Percentiles rank a stretch among this genome's conserved stretches.
Evolutionary conservation across 37 sponge, comb jelly and placozoan genomes (phyloP).

Genomic region (Crambe crambe): DNA sequence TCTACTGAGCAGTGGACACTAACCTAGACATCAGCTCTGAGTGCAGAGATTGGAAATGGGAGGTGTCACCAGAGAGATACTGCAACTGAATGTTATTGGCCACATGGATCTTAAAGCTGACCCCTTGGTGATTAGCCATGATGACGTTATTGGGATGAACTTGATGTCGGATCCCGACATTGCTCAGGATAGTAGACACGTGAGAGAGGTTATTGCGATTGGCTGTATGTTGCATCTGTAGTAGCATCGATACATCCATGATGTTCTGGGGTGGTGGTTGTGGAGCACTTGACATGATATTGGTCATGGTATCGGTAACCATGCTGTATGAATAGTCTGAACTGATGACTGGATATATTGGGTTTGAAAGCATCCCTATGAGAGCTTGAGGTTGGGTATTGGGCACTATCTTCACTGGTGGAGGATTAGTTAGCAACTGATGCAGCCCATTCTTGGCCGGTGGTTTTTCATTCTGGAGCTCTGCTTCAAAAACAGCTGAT

Average conservation of each 20-base stretch:
- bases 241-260: neutral
- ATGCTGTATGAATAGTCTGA: neutral
- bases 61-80: conserved; percentile 52
- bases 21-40: conserved; percentile 23
- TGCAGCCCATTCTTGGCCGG: neutral
- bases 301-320: no score
- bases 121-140: conserved; percentile 41
- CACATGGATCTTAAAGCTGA: conserved; percentile 34
- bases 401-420: neutral
- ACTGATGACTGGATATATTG: neutral
- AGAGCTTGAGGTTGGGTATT: conserved; percentile 3
- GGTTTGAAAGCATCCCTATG: conserved; percentile 3
- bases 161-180: conserved; percentile 11
- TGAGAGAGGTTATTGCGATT: conserved; percentile 22
- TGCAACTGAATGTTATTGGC: conserved; percentile 59
- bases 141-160: conserved; percentile 29
- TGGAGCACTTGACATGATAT: neutral
- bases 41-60: conserved; percentile 58
- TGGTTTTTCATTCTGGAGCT: neutral
- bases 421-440: neutral
- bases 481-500: neutral
- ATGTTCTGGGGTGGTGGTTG: neutral
- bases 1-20: neutral
- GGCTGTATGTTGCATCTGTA: neutral
- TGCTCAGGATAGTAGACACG: conserved; percentile 23